phyloP scores from a whole-genome alignment of 2,888 invertebrate genomes.

The Drosophila tripunctata region DNA sequence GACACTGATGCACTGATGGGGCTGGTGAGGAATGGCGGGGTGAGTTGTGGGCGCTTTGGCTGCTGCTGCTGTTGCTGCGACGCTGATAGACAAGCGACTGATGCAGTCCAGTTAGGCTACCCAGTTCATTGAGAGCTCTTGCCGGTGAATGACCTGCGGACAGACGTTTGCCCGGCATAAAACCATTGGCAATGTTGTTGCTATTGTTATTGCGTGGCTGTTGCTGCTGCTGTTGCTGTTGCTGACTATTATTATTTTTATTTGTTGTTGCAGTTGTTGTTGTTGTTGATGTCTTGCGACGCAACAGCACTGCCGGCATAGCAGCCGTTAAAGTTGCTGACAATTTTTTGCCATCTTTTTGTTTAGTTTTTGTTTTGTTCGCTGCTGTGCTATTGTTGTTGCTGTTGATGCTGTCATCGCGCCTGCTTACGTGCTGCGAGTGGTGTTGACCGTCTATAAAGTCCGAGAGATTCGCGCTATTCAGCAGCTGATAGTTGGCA shows the following conservation, averaged over 20 bases:
- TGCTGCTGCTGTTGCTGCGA: constrained; percentile 43
- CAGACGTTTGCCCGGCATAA: constrained; percentile 66
- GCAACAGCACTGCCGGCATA: constrained; percentile 66
- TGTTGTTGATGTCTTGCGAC: constrained; percentile 47
- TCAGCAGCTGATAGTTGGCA: constrained; percentile 68
- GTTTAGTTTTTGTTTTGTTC: constrained; percentile 50
- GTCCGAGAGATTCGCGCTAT: constrained; percentile 65
- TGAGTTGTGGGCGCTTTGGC: constrained; percentile 56
- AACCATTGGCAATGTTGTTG: constrained; percentile 76
- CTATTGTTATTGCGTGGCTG: constrained; percentile 32
- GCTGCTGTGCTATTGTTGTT: constrained; percentile 16
- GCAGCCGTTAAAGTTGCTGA: constrained; percentile 67
- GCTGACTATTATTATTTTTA: constrained; percentile 42
- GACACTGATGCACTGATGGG: constrained; percentile 72
- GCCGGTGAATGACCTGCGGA: constrained; percentile 71
- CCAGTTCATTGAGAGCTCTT: constrained; percentile 33
- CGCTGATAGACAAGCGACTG: constrained; percentile 73
- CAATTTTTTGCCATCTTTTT: constrained; percentile 64
- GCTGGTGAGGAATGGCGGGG: constrained; percentile 68
- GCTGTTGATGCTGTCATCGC: constrained; percentile 57
- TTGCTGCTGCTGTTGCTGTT: constrained; percentile 28
- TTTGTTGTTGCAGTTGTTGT: constrained; percentile 18
- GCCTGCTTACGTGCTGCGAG: constrained; percentile 80
- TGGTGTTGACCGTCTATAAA: constrained; percentile 69
- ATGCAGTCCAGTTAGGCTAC: constrained; percentile 50